Evolutionary conservation across 2,797 vertebrate species (phyloP).

Genomic region (Enteromius afrohamiltoni): DNA sequence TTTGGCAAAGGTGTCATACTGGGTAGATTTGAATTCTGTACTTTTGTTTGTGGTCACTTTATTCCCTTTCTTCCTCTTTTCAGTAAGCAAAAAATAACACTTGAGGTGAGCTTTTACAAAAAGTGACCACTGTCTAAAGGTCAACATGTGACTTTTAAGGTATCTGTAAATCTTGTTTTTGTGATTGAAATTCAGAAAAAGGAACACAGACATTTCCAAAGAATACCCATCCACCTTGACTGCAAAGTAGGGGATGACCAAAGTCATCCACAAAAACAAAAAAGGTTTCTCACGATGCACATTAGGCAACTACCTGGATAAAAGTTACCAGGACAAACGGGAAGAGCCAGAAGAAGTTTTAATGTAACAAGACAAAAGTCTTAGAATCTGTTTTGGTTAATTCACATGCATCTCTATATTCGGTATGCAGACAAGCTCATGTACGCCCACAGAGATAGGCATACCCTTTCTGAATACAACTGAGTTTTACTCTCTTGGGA

Average conservation of each 20-base stretch:
- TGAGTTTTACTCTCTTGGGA: background rate
- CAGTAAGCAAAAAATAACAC: background rate
- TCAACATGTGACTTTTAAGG: slow-evolving; percentile 16
- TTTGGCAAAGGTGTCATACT: background rate
- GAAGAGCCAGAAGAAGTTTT: slow-evolving; percentile 30
- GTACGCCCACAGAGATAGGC: background rate
- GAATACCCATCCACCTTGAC: slow-evolving; percentile 4
- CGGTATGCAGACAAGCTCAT: slow-evolving; percentile 1
- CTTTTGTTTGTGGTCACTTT: background rate
- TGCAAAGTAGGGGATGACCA: background rate
- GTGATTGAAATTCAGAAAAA: slow-evolving; percentile 10
- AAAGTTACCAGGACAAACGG: background rate
- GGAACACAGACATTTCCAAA: slow-evolving; percentile 22
- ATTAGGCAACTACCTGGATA: background rate
- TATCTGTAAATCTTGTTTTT: slow-evolving; percentile 23
- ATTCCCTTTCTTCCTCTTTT: slow-evolving; percentile 23
- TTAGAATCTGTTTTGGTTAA: slow-evolving; percentile 16
- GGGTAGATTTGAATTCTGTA: slow-evolving; percentile 2
- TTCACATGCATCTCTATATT: slow-evolving; percentile 8
- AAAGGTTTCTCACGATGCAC: background rate
- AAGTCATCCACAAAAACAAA: slow-evolving; percentile 10
- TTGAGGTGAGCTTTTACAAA: slow-evolving; percentile 23
- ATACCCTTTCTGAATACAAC: background rate
- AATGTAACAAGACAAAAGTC: slow-evolving; percentile 4
- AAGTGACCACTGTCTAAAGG: slow-evolving; percentile 13